Evolutionary conservation across 2,797 vertebrate genomes (phyloP).

Genomic region (Erpetoichthys calabaricus): DNA sequence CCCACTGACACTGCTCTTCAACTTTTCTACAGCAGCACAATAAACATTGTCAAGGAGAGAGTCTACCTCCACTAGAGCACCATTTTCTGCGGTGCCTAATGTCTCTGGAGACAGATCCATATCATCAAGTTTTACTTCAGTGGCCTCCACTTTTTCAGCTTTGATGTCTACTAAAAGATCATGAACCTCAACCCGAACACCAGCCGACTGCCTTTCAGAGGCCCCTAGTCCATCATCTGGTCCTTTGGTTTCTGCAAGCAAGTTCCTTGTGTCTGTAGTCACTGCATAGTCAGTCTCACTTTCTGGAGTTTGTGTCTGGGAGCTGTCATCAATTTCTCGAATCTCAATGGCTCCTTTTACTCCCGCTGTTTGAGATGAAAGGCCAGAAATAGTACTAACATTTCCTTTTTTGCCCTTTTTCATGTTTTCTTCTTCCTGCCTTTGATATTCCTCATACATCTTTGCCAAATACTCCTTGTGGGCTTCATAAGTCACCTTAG

Average conservation of each 20-base stretch:
- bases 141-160: constrained; percentile 96
- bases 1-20: constrained; percentile 67
- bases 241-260: constrained; percentile 77
- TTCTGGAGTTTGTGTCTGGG: constrained; percentile 90
- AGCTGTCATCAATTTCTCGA: constrained; percentile 77
- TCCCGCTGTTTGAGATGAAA: constrained; percentile 73
- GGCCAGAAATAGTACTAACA: constrained; percentile 94
- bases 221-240: constrained; percentile 61
- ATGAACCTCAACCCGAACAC: constrained; percentile 88
- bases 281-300: constrained; percentile 90
- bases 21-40: constrained; percentile 84
- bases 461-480: constrained; percentile 97
- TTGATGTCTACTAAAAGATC: constrained; percentile 96
- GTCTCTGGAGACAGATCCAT: constrained; percentile 92
- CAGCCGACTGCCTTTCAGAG: constrained; percentile 52
- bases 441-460: constrained; percentile 98
- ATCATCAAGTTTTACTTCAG: constrained; percentile 94
- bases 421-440: constrained; percentile 98
- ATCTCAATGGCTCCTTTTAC: constrained; percentile 90
- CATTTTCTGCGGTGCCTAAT: constrained; percentile 66
- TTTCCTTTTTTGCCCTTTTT: constrained; percentile 96
- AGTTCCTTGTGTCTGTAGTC: constrained; percentile 70
- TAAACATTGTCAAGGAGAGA: constrained; percentile 88
- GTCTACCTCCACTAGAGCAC: constrained; percentile 86
- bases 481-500: constrained; percentile 92